Percentiles rank a stretch among this genome's conserved stretches.
Evolutionary conservation across 2,797 vertebrate genomes (phyloP).

Genomic region (Pelodytes ibericus): DNA sequence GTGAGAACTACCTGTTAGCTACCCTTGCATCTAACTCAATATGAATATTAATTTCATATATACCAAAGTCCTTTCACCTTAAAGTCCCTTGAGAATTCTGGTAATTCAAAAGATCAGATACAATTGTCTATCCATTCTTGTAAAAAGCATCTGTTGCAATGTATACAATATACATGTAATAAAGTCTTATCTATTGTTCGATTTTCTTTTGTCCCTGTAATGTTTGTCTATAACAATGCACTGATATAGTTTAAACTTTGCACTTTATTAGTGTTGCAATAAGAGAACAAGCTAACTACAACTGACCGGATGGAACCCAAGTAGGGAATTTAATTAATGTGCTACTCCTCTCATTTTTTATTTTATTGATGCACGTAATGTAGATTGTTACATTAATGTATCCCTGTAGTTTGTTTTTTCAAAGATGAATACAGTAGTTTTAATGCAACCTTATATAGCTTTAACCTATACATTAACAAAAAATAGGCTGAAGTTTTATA

Average conservation of each 20-base stretch:
- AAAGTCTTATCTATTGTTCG: slow-evolving; percentile 19
- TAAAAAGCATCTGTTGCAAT: slow-evolving; percentile 15
- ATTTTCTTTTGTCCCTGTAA: not conserved
- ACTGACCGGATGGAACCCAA: too few species aligned
- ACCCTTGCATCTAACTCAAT: not conserved
- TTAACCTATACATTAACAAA: too few species aligned
- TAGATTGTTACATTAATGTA: too few species aligned
- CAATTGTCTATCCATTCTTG: accelerated
- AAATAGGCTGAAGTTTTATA: too few species aligned
- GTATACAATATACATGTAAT: slow-evolving; percentile 25
- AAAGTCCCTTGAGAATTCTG: not conserved
- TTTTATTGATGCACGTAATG: too few species aligned
- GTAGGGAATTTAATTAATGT: too few species aligned
- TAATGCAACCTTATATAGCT: too few species aligned
- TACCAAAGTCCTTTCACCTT: slow-evolving; percentile 1
- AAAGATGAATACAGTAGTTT: too few species aligned
- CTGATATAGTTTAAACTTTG: not conserved
- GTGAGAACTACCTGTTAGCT: too few species aligned
- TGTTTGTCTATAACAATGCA: not conserved
- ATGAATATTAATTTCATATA: too few species aligned
- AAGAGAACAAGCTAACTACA: not conserved
- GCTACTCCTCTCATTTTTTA: too few species aligned
- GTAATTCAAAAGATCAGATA: accelerated
- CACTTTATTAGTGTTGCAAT: not conserved
- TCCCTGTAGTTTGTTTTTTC: too few species aligned